These are phyloP conservation scores for Heliornis fulica DNA, from an alignment of 2,113 vertebrate species.

Conservation along the genomic window DNA sequence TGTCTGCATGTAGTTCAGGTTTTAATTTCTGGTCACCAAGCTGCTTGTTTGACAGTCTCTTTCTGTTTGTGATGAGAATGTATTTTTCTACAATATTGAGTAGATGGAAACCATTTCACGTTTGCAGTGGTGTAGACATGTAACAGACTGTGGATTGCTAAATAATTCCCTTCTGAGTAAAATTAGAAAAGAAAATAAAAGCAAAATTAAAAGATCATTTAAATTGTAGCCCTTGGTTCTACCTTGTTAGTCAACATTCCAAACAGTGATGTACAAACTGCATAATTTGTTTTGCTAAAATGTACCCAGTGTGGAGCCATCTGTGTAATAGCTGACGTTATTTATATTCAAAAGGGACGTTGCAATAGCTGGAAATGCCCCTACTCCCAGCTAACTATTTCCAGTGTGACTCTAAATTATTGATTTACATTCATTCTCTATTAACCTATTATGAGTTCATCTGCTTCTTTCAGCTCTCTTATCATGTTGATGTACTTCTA, in stretches of 20 bases:
- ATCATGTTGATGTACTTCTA: not conserved
- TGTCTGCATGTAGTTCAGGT: not conserved
- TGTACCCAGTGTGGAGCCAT: not conserved
- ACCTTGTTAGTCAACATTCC: conserved; percentile 32
- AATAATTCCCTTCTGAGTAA: not conserved
- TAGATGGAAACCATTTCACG: not conserved
- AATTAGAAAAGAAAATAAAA: not conserved
- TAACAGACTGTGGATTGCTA: not conserved
- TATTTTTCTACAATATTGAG: not conserved
- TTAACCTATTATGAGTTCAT: conserved; percentile 7
- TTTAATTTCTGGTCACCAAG: not conserved
- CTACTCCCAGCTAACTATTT: not conserved
- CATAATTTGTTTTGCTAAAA: conserved; percentile 19
- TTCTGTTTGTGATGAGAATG: not conserved
- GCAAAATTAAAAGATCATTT: not conserved
- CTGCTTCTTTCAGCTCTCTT: not conserved
- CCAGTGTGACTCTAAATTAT: not conserved
- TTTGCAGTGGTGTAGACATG: not conserved
- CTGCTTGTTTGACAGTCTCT: not conserved
- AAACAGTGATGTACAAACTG: not conserved
- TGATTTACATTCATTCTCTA: conserved; percentile 18
- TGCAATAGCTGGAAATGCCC: not conserved
- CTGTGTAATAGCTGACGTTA: conserved; percentile 9
- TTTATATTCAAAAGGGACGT: conserved; percentile 14
- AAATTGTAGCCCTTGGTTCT: not conserved